phyloP scores from a whole-genome alignment of 2,797 vertebrate species.

The Sciaenops ocellatus region DNA sequence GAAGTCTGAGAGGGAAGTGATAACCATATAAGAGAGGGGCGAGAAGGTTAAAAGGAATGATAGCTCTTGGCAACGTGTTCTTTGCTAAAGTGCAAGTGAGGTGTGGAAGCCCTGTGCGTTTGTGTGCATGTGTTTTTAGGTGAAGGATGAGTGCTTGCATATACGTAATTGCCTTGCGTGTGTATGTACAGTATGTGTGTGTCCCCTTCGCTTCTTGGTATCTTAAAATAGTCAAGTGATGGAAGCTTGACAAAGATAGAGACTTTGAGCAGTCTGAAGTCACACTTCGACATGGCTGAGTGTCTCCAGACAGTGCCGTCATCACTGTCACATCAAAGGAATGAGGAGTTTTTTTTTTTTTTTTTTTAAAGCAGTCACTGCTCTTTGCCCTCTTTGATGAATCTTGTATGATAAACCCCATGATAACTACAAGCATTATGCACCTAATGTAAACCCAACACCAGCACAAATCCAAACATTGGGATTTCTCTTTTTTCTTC shows the following conservation, averaged over 20 bases:
- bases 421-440: slow-evolving; percentile 26
- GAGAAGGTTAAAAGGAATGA: slow-evolving; percentile 87
- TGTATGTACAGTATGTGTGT: slow-evolving; percentile 6
- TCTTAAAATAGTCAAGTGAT: slow-evolving; percentile 88
- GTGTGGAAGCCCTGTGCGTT: slow-evolving; percentile 49
- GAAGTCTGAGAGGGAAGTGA: slow-evolving; percentile 80
- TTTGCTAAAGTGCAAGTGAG: slow-evolving; percentile 78
- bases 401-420: slow-evolving; percentile 51
- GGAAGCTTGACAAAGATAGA: slow-evolving; percentile 79
- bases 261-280: slow-evolving; percentile 74
- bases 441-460: slow-evolving; percentile 21
- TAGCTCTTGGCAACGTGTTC: slow-evolving; percentile 81
- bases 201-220: slow-evolving; percentile 57
- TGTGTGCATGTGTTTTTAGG: slow-evolving; percentile 51
- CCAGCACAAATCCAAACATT: slow-evolving; percentile 31
- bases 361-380: slow-evolving; percentile 68
- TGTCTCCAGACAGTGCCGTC: slow-evolving; percentile 79
- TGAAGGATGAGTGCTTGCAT: slow-evolving; percentile 25
- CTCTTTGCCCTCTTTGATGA: slow-evolving; percentile 63
- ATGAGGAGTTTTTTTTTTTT: slow-evolving; percentile 59
- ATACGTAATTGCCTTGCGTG: slow-evolving; percentile 50
- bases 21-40: slow-evolving; percentile 80
- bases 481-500: background rate
- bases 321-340: slow-evolving; percentile 80
- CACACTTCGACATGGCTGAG: slow-evolving; percentile 81